These are phyloP conservation scores for Ciona savignyi DNA, from an alignment of 23 tunicate species.

Conservation along the genomic window DNA sequence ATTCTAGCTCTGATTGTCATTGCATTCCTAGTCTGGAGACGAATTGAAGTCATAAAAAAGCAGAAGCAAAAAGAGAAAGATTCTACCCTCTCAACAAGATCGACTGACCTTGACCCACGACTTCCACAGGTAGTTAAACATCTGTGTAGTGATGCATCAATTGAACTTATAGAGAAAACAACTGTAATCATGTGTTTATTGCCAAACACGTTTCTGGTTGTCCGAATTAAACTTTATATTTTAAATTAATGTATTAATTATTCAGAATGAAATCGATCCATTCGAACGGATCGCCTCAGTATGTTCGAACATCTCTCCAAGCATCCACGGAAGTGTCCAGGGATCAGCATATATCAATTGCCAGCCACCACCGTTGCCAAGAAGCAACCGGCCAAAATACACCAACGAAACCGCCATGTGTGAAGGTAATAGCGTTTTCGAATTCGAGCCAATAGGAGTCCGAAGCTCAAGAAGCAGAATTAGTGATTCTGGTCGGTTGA, in stretches of 20 bases:
- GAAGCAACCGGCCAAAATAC: background rate
- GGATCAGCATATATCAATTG: conserved; percentile 10
- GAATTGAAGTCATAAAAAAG: conserved; percentile 1
- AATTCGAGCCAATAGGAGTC: background rate
- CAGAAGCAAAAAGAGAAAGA: background rate
- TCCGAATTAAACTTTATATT: no score
- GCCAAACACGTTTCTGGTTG: no score
- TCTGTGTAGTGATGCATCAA: no score
- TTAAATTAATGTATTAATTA: no score
- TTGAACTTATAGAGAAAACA: no score
- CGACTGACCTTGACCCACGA: conserved; percentile 4
- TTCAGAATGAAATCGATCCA: conserved; percentile 42
- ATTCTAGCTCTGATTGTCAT: background rate
- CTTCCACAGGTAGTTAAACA: conserved; percentile 10
- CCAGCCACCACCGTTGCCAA: conserved; percentile 15
- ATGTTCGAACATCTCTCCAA: background rate
- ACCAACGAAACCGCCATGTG: background rate
- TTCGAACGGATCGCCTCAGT: conserved; percentile 26
- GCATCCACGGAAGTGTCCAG: background rate
- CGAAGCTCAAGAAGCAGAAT: background rate
- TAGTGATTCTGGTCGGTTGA: background rate
- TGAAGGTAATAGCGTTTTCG: background rate
- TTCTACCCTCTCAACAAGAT: background rate
- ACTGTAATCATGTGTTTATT: no score
- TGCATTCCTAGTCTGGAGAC: conserved; percentile 13